These are phyloP conservation scores for Typhlichthys subterraneus DNA, from an alignment of 2,797 vertebrate species.

Conservation along the genomic window DNA sequence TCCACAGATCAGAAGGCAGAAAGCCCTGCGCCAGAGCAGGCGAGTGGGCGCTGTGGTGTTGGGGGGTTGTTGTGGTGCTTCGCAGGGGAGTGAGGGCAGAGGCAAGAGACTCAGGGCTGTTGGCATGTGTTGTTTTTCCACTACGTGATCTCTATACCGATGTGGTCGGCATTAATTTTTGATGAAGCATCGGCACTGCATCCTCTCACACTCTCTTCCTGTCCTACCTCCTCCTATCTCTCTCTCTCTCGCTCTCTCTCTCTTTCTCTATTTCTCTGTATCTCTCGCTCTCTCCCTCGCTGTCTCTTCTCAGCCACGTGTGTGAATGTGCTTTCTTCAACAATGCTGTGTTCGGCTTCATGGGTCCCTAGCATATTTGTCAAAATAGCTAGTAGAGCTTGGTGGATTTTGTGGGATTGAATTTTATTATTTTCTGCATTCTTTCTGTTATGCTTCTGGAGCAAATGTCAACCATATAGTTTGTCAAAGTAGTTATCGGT, in stretches of 20 bases:
- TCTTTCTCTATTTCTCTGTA: conserved; percentile 29
- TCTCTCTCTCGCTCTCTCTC: conserved; percentile 19
- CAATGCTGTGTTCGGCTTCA: conserved; percentile 61
- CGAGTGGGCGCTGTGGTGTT: conserved; percentile 55
- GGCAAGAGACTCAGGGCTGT: conserved; percentile 78
- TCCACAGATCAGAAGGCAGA: conserved; percentile 79
- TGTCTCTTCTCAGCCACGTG: conserved; percentile 22
- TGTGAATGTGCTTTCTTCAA: conserved; percentile 61
- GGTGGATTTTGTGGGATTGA: conserved; percentile 55
- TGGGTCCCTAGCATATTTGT: conserved; percentile 63
- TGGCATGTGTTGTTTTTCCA: conserved; percentile 81
- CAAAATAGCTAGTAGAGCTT: conserved; percentile 59
- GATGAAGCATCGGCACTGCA: conserved; percentile 78
- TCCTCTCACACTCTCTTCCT: conserved; percentile 71
- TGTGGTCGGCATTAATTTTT: conserved; percentile 83
- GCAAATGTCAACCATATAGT: not conserved
- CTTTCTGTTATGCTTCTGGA: conserved; percentile 46
- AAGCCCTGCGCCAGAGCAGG: conserved; percentile 50
- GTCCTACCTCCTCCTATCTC: conserved; percentile 28
- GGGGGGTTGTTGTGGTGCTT: not conserved
- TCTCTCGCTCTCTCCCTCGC: conserved; percentile 50
- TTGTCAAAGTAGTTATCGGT: conserved; percentile 19
- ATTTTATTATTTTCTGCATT: conserved; percentile 26
- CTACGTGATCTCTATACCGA: conserved; percentile 85
- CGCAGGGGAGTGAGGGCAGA: conserved; percentile 37